Evolutionary conservation across 2,797 vertebrate species (phyloP).

Genomic region (Pelobates cultripes): DNA sequence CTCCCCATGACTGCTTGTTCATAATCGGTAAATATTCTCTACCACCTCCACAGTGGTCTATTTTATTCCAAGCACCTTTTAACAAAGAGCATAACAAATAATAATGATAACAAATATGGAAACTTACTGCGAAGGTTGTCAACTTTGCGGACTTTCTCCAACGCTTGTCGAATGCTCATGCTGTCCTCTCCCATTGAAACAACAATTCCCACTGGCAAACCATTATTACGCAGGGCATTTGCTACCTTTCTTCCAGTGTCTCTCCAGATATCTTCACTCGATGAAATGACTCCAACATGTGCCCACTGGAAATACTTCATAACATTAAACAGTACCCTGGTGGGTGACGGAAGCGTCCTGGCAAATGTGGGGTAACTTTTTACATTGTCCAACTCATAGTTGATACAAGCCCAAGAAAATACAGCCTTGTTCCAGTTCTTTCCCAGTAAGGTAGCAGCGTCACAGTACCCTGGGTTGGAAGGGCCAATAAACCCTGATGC

Average conservation of each 20-base stretch:
- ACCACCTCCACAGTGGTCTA: too few species aligned
- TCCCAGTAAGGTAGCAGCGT: slow-evolving; percentile 79
- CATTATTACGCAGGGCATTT: slow-evolving; percentile 73
- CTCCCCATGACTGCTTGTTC: too few species aligned
- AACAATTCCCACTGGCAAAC: slow-evolving; percentile 80
- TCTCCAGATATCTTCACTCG: slow-evolving; percentile 82
- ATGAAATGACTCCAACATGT: slow-evolving; percentile 83
- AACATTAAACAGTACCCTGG: slow-evolving; percentile 76
- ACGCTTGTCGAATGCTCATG: slow-evolving; percentile 69
- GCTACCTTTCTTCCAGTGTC: slow-evolving; percentile 82
- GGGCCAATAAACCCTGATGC: slow-evolving; percentile 85
- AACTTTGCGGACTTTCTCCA: slow-evolving; percentile 75
- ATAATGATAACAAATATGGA: background rate
- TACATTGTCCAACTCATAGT: slow-evolving; percentile 76
- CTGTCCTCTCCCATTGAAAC: slow-evolving; percentile 72
- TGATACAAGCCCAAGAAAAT: slow-evolving; percentile 87
- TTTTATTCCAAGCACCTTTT: too few species aligned
- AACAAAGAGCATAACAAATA: background rate
- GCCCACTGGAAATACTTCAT: slow-evolving; percentile 88
- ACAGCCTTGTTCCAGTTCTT: slow-evolving; percentile 88
- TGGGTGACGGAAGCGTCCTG: slow-evolving; percentile 78
- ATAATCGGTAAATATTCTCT: too few species aligned
- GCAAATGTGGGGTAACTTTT: slow-evolving; percentile 76
- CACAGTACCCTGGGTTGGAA: slow-evolving; percentile 86
- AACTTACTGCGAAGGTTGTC: slow-evolving; percentile 77